Base-by-base conservation (phyloP, 2,888 invertebrate genomes). In the Sminthurinus aureus region DNA sequence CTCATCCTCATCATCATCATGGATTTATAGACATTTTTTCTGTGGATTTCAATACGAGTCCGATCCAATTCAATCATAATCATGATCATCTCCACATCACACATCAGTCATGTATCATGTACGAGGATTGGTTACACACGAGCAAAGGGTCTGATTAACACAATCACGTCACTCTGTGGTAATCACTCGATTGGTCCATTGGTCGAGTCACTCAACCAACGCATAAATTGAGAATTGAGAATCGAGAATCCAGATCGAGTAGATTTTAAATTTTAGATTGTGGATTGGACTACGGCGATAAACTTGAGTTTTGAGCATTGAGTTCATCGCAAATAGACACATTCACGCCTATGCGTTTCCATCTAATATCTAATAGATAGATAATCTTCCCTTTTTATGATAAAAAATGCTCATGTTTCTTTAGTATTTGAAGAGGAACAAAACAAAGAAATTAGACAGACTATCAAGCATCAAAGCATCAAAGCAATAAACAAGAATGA, bases 81-180 rank as follows among this genome's bases (percentile, higher is more conserved):
- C 85, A 86, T 87, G 86, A 87, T 86, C 87, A 86, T 85, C 84
- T 87, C 86, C 84, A 87, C 87, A 86, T 86, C 85, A 84, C 84
- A 87, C 86, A 84, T 84, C 82, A 38, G n/a, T 38, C 84, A 87
- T 86, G 85, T 86, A 84, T 84, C 84, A 87, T 87, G 84, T 84
- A 81, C 84, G 83, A n/a, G 38, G 38, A 86, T 87, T 85, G 84
- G 86, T 78, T 87, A 85, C 85, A 87, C 87, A 86, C 85, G 86
- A 86, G 85, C 83, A 81, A 80, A 84, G 81, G 78, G 79, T 73
- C 82, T 84, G 84, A 84, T 84, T 84, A 84, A 85, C 84, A 85
- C 84, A 87, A 87, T 85, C 85, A 85, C 83, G 84, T 81, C 69
- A n/a, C 76, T 50, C 58, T 66, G 73, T 73, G 64, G 66, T 74